Evolutionary conservation across 2,888 invertebrate species (phyloP), one percentile per base, ranked within the genome.

Genomic region (Cataglyphis altisquamis): DNA sequence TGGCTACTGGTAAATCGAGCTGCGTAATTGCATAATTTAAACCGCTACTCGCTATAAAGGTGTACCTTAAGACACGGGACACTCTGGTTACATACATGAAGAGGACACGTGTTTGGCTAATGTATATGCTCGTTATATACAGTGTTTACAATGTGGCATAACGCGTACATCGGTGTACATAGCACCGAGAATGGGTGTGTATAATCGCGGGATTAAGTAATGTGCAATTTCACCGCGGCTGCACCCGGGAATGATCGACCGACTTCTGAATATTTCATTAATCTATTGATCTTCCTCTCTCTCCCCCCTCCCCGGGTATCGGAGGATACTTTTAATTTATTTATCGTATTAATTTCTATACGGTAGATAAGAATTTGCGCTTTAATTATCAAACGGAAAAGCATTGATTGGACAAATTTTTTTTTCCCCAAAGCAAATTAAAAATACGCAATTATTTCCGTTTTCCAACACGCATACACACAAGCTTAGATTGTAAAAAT

Each of bases 71-170:
- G 77, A 82, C 82, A 83, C 74, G 78, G 87, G 74, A 84, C 85
- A 84, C 75, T 87, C 60, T 60, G 84, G 36, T 88, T 88, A 89
- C 89, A 89, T 87, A 89, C 87, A 85, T 86, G 81, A 86, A 84
- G 87, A 88, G 90, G 87, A 86, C 75, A 87, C 84, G 64, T 48
- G 86, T 78, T 86, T 87, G 70, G 75, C 74, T 82, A 78, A 84
- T 73, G 66, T 85, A 75, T 88, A 82, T 84, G 70, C 66, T 82
- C 57, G 73, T 88, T 92, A 90, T 92, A 84, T 92, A 92, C 92
- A 92, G 89, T 92, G 91, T 90, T 90, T 92, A 88, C 90, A 91
- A 86, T 88, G 84, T 83, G 73, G 75, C 73, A 63, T 73, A 39
- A 41, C 73, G 80, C 75, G 48, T 74, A 64, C 78, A 82, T 82